Evolutionary conservation across 2,888 invertebrate species (phyloP).

Genomic region (Adineta ricciae): DNA sequence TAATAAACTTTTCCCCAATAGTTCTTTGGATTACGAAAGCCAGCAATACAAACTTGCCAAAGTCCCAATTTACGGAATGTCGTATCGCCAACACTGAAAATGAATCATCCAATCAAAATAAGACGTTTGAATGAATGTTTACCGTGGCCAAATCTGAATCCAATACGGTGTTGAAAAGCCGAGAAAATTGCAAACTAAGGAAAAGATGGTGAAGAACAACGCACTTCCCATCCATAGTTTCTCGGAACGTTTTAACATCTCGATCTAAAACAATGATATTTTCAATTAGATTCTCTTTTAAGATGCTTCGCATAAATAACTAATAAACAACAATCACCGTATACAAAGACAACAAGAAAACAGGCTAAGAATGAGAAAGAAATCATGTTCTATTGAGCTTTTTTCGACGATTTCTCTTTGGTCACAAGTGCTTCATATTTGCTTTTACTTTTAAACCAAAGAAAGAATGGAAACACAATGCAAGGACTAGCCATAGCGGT

Average conservation of each 20-base stretch:
- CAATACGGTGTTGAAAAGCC: constrained; percentile 32
- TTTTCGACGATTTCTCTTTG: not conserved
- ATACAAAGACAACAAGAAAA: not conserved
- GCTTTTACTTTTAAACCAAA: constrained; percentile 27
- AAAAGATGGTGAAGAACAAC: constrained; percentile 24
- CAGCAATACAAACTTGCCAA: constrained; percentile 34
- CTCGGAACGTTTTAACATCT: constrained; percentile 24
- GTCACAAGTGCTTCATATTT: constrained; percentile 20
- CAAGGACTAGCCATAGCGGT: constrained; percentile 30
- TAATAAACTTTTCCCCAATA: constrained; percentile 34
- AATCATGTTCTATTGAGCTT: not conserved
- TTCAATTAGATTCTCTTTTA: not conserved
- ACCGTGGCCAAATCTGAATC: constrained; percentile 31
- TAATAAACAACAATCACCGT: not conserved
- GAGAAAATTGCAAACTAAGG: constrained; percentile 29
- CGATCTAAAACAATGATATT: not conserved
- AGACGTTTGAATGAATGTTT: not conserved
- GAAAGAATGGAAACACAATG: constrained; percentile 29
- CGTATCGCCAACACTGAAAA: constrained; percentile 28
- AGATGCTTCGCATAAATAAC: not conserved
- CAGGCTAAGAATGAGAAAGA: not conserved
- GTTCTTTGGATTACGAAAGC: constrained; percentile 33
- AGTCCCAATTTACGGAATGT: constrained; percentile 31
- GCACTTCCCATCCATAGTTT: constrained; percentile 32
- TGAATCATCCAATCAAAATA: not conserved